Evolutionary conservation across 23 tunicate species (phyloP).

Genomic region (Ciona savignyi): DNA sequence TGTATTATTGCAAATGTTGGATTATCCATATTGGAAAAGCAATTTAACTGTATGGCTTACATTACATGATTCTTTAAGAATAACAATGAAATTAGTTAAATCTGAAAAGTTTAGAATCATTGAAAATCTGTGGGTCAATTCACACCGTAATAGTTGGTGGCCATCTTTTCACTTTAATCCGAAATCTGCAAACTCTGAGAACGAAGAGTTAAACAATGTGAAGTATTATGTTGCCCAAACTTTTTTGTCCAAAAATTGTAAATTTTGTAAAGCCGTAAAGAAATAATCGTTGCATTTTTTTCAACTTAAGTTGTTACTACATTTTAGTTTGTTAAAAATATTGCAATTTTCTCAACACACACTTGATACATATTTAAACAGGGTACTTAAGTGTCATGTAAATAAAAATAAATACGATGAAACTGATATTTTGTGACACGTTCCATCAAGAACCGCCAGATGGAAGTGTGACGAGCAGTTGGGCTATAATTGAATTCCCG

Average conservation of each 20-base stretch:
- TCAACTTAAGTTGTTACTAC: neutral
- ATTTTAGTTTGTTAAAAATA: too few species aligned
- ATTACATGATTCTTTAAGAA: neutral
- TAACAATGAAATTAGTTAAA: neutral
- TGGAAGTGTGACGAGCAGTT: slow-evolving; percentile 29
- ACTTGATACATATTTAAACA: too few species aligned
- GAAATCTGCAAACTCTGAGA: neutral
- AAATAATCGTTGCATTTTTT: neutral
- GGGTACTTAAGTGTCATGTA: too few species aligned
- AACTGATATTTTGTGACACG: slow-evolving; percentile 73
- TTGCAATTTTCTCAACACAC: neutral
- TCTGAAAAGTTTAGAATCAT: neutral
- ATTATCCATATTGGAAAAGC: slow-evolving; percentile 7
- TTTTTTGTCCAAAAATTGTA: neutral
- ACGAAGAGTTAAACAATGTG: neutral
- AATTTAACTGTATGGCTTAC: neutral
- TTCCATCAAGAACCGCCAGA: slow-evolving; percentile 58
- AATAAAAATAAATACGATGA: slow-evolving; percentile 57
- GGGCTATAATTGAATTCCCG: slow-evolving; percentile 77
- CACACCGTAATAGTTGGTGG: slow-evolving; percentile 19
- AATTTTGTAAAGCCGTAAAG: neutral
- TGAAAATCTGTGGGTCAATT: slow-evolving; percentile 1
- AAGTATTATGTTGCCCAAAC: neutral
- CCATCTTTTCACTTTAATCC: neutral
- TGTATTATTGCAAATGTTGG: slow-evolving; percentile 8